Base-by-base conservation (phyloP, 2,797 vertebrate species). In the Amniataba percoides region DNA sequence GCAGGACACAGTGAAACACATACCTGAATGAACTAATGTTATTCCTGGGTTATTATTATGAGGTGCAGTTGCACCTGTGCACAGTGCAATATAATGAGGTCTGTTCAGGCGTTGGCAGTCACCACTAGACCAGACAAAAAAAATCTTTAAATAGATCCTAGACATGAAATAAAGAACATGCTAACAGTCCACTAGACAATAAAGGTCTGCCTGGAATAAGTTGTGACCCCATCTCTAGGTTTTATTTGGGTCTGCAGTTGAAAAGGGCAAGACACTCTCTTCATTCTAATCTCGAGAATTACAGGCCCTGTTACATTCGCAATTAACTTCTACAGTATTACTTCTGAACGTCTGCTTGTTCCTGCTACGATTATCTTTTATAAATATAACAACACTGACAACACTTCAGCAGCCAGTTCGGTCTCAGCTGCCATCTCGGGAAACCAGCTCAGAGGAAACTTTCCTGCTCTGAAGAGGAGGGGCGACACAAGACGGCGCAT, bases 321-420 rank as follows among this genome's bases (percentile, higher is more conserved):
- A 81, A 72, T 80, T 57, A 72, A 74, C 27, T 71, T 72, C 67
- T 73, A 46, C 23, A 5, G 36, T 79, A 71, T 78, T 68, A 65
- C 48, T 61, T 74, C 36, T 67, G 46, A 52, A 55, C 25, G 48
- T 66, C 27, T 69, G 51, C 15, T 36, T 61, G 40, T 62, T 84
- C 39, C 61, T 39, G 39, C 34, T 27, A 25, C 61, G 46, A 62
- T 71, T 61, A 57, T 52, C 42, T 43, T 60, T 60, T 59, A 72
- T 40, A 71, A 70, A 78, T 52, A 74, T 62, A 42, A 66, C 65
- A 77, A 60, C 59, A 62, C 51, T 45, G 62, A 74, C 84, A 80
- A 87, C 57, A 83, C 77, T 55, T 77, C 79, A 61, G 59, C 76
- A 77, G 74, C 45, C 65, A 79, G 71, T 43, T 70, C 70, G 52